Evolutionary conservation across 2,888 invertebrate species (phyloP).

Genomic region (Spisula solida): DNA sequence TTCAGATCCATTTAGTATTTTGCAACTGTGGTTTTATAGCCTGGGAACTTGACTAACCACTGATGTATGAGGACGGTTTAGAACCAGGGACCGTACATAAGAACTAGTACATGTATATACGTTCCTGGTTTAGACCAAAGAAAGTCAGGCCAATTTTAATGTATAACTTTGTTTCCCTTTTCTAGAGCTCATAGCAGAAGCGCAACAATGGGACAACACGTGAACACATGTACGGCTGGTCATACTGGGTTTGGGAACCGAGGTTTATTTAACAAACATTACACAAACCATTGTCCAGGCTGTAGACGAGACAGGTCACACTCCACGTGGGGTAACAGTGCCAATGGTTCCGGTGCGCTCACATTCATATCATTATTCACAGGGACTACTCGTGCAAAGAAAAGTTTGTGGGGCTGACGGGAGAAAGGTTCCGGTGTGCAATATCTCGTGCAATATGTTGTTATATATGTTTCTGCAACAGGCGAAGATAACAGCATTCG

Average conservation of each 20-base stretch:
- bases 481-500: no score
- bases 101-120: neutral
- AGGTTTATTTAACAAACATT: constrained; percentile 17
- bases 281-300: constrained; percentile 27
- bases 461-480: no score
- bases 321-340: neutral
- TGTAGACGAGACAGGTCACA: constrained; percentile 23
- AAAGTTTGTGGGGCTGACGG: constrained; percentile 27
- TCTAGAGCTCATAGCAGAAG: neutral
- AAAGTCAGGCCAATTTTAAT: neutral
- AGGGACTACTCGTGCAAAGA: neutral
- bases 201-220: constrained; percentile 15
- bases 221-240: neutral
- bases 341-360: neutral
- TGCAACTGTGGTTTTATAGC: neutral
- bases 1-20: neutral
- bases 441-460: neutral
- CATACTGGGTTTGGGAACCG: constrained; percentile 6
- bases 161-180: neutral
- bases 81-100: neutral
- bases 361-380: constrained; percentile 10
- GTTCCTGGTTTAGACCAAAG: neutral
- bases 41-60: no score
- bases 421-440: neutral
- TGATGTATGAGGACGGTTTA: no score